These are phyloP conservation scores for Nebria salina DNA, from an alignment of 2,888 invertebrate genomes.

Conservation along the genomic window DNA sequence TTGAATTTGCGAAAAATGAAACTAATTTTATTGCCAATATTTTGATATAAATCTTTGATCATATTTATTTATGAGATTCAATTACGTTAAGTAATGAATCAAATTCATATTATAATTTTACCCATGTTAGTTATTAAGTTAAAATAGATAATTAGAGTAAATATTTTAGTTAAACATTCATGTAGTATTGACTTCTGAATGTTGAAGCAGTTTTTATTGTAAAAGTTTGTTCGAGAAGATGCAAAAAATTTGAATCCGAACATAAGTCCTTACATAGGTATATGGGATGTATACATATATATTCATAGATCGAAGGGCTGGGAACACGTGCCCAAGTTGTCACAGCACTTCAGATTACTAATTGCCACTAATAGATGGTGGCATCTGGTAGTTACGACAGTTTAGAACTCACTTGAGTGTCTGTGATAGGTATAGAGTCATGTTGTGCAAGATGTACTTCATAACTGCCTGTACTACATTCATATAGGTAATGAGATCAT, in stretches of 20 bases:
- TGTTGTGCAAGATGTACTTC: slow-evolving; percentile 1
- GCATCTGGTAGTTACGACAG: slow-evolving; percentile 44
- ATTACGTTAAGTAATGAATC: too few species aligned
- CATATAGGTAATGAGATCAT: background rate
- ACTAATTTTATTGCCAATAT: too few species aligned
- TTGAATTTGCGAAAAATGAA: background rate
- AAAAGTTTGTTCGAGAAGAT: too few species aligned
- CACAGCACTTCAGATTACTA: slow-evolving; percentile 58
- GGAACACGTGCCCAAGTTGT: slow-evolving; percentile 57
- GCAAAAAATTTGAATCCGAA: background rate
- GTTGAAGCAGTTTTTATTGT: too few species aligned
- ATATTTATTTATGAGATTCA: too few species aligned
- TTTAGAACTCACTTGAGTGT: slow-evolving; percentile 37
- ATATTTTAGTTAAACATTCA: background rate
- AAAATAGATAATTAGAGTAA: background rate
- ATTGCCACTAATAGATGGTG: slow-evolving; percentile 60
- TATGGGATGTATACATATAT: slow-evolving; percentile 9
- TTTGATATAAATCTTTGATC: too few species aligned
- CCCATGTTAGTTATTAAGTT: too few species aligned
- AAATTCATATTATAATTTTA: too few species aligned
- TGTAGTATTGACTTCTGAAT: background rate
- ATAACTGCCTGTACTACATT: background rate
- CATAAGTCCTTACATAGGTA: background rate
- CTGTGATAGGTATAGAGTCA: slow-evolving; percentile 1
- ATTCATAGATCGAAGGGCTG: slow-evolving; percentile 20